These are phyloP conservation scores for Ariolimax columbianus DNA, from an alignment of 2,888 invertebrate genomes.

Conservation along the genomic window DNA sequence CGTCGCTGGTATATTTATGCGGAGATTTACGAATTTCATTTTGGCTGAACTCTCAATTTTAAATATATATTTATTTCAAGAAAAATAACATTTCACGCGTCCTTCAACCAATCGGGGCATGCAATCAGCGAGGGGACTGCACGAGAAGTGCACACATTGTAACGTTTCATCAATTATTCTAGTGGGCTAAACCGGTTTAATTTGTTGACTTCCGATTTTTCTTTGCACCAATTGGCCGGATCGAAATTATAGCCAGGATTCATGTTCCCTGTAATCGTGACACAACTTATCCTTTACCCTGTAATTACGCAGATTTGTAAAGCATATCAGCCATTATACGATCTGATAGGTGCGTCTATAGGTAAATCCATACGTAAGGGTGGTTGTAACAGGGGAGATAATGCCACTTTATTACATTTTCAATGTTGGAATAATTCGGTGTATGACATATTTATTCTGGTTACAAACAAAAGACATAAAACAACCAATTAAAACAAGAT, in stretches of 20 bases:
- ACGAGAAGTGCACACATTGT: background rate
- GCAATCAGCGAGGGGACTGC: background rate
- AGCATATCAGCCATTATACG: background rate
- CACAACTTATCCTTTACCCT: background rate
- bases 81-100: background rate
- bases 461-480: too few species aligned
- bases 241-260: background rate
- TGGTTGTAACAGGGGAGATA: background rate
- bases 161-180: background rate
- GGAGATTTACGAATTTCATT: background rate
- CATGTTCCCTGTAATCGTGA: background rate
- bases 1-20: too few species aligned
- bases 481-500: too few species aligned
- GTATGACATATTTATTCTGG: too few species aligned
- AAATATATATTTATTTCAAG: too few species aligned
- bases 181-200: background rate
- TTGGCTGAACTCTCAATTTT: background rate
- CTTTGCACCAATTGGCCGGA: background rate
- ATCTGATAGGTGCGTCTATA: background rate
- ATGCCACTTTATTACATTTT: background rate
- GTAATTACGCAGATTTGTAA: background rate
- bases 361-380: background rate
- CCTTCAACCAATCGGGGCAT: background rate
- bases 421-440: too few species aligned
- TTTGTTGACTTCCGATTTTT: background rate